Evolutionary conservation across 2,888 invertebrate genomes (phyloP), one percentile per base, ranked within the genome.

Genomic region (Phyto melanocephala): DNA sequence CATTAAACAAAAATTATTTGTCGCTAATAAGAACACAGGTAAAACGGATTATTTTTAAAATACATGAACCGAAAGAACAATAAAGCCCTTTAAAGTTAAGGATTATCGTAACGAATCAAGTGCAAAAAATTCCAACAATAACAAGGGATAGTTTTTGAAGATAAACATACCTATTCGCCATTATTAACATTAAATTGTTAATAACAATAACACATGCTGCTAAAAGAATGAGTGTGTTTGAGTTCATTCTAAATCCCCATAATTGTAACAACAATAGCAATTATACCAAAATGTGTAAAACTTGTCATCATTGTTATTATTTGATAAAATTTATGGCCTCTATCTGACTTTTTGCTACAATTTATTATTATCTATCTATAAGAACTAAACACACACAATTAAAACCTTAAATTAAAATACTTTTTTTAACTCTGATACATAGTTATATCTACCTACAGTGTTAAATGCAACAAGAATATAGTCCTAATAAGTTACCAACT

Each of bases 261-360:
- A 28, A 28, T 3, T 28, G 28, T 28, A 76, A 76, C 33, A 74
- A 37, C 20, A 56, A 10, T 24, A 63, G 40, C 65, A 63, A 74
- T 68, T 60, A 63, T 56, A 84, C 52, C 71, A 72, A 71, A 79
- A 76, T 80, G 71, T 84, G 74, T 71, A 77, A 80, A 84, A 84
- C 82, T 83, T 86, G 85, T 84, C 86, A 85, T 72, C 84, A 78
- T 79, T 83, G 77, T 78, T 85, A 85, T 83, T 84, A 84, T 84
- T 68, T 54, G 28, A 33, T 22, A 81, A 79, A 84, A 85, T 85
- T 86, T 86, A 86, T 85, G 85, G 56, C 33, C 40, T 68, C 50
- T 40, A 6, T n/a, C 28, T 28, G 45, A 33, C 62, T 40, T 68
- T 60, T 20, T 17, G 15, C 35, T 56, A 54, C 50, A 65, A 28